Base-by-base conservation (phyloP, 2,888 invertebrate genomes). In the Phragmatobia fuliginosa region DNA sequence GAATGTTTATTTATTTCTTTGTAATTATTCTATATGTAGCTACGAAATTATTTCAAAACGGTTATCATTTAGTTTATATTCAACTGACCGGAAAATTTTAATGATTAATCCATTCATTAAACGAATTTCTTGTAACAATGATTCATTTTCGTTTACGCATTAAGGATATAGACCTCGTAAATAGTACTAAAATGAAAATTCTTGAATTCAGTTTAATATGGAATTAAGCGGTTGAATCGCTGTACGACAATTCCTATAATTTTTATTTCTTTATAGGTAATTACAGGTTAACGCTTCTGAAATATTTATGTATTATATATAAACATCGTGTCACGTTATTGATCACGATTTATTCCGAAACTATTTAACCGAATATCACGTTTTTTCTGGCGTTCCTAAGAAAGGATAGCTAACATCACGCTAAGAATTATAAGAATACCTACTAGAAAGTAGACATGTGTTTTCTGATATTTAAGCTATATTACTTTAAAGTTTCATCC, bases 71-170 rank as follows among this genome's bases (percentile, higher is more conserved):
- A 32, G 32, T 45, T 3, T 16, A 16, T 56, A 16, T 64, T 64
- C 25, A 33, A 25, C 25, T 52, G 49, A 64, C 32, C 32, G 49
- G 65, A 56, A 65, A 65, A 65, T 56, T 28, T 56, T 0, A 28
- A 65, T 56, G 25, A 36, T 65, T 65, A 65, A 65, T 56, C 11
- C 65, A 36, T 65, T 38, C 28, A 52, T 52, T 32, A 49, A 52
- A 31, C 21, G 28, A 56, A 56, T 52, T 64, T 28, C 28, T 49
- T 11, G 28, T 64, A 56, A 56, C 56, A 14, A 56, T 56, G 56
- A 56, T 36, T 65, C 65, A 65, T 52, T 56, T 28, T 65, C 28
- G 6, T 36, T n/a, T 28, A 38, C 36, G 21, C 5, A 38, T 10
- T 7, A 49, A 56, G 10, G 32, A 64, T 36, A 56, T 52, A 8